phyloP scores from a whole-genome alignment of 2,888 invertebrate genomes.

The Temnothorax ravouxi region DNA sequence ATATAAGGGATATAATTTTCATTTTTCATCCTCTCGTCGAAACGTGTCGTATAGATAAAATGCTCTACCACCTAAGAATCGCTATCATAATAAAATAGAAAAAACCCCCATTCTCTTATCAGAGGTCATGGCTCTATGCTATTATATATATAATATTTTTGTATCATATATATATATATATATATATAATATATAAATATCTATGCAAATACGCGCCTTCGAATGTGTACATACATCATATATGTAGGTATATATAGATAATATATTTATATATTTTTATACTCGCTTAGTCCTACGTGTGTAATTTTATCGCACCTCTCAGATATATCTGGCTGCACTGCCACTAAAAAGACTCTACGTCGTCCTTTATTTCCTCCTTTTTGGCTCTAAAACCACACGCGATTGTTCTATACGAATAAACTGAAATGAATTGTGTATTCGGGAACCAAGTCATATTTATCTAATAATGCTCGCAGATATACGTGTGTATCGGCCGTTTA shows the following conservation, averaged over 20 bases:
- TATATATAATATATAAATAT: slow-evolving; percentile 73
- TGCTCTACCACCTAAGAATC: slow-evolving; percentile 74
- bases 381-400: slow-evolving; percentile 65
- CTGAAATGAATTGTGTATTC: slow-evolving; percentile 61
- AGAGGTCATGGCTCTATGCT: slow-evolving; percentile 69
- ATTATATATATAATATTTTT: slow-evolving; percentile 63
- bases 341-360: slow-evolving; percentile 30
- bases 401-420: slow-evolving; percentile 51
- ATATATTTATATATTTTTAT: slow-evolving; percentile 66
- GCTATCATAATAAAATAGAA: slow-evolving; percentile 83
- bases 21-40: slow-evolving; percentile 46
- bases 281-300: slow-evolving; percentile 37
- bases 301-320: slow-evolving; percentile 60
- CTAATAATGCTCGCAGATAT: slow-evolving; percentile 63
- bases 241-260: slow-evolving; percentile 60
- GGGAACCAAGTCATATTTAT: slow-evolving; percentile 51
- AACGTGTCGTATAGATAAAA: slow-evolving; percentile 69
- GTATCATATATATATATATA: slow-evolving; percentile 55
- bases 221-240: slow-evolving; percentile 71
- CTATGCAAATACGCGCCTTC: slow-evolving; percentile 74
- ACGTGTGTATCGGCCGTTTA: slow-evolving; percentile 10
- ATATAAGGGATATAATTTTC: slow-evolving; percentile 59
- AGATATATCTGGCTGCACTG: slow-evolving; percentile 63
- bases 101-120: slow-evolving; percentile 75
- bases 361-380: slow-evolving; percentile 56